Evolutionary conservation across 1,140 invertebrate species (phyloP).

Genomic region (Oedothorax gibbosus): DNA sequence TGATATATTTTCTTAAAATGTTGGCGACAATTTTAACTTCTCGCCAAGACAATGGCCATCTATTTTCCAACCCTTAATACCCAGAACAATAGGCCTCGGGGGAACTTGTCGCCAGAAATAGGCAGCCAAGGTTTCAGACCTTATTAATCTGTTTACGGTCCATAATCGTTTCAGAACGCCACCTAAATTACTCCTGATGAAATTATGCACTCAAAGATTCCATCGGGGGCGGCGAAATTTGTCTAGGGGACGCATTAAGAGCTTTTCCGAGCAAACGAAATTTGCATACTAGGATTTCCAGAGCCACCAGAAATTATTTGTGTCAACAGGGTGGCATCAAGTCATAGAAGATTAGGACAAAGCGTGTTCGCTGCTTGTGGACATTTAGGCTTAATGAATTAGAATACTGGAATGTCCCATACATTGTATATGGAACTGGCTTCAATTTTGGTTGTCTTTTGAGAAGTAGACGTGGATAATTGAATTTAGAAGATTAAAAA

Average conservation of each 20-base stretch:
- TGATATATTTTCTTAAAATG: too few relatives aligned
- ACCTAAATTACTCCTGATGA: slow-evolving; percentile 47
- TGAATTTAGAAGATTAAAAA: too few relatives aligned
- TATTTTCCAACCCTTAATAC: slow-evolving; percentile 29
- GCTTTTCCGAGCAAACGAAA: neutral
- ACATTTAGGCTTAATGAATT: slow-evolving; percentile 22
- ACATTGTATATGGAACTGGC: neutral
- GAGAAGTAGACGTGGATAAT: too few relatives aligned
- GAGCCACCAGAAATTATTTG: neutral
- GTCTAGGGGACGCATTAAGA: neutral
- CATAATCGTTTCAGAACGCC: slow-evolving; percentile 45
- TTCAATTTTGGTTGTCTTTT: too few relatives aligned
- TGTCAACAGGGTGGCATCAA: slow-evolving; percentile 27
- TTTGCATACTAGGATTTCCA: slow-evolving; percentile 21
- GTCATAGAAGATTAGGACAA: slow-evolving; percentile 33
- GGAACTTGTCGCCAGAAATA: slow-evolving; percentile 9
- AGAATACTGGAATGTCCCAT: neutral
- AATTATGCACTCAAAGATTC: slow-evolving; percentile 40
- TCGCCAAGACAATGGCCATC: too few relatives aligned
- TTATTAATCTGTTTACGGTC: slow-evolving; percentile 54
- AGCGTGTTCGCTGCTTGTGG: neutral
- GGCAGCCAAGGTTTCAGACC: slow-evolving; percentile 23
- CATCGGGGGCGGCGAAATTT: neutral
- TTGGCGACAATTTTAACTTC: too few relatives aligned
- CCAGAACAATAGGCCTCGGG: slow-evolving; percentile 31